Evolutionary conservation across 2,888 invertebrate species (phyloP), one percentile per base, ranked within the genome.

Genomic region (Chouioia cunea): DNA sequence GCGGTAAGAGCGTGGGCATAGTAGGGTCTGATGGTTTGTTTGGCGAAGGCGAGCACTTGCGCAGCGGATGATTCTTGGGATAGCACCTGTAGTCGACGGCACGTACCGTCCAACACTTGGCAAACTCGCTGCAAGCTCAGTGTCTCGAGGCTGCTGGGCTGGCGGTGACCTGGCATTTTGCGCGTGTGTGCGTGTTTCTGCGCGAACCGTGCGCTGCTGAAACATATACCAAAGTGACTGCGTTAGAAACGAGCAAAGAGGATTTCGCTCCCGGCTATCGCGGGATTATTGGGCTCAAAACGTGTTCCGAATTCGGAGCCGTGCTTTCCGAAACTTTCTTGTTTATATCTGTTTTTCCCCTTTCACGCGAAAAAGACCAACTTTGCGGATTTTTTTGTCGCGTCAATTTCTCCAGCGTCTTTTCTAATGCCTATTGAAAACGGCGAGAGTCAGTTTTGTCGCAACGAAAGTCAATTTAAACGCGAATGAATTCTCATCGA

Each of bases 121-220:
- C 86, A 85, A 76, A 86, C 84, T 20, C 82, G 82, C 71, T 80
- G 79, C 80, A 85, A 82, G 78, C 85, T 83, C 76, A 86, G 81
- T 66, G 79, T 79, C 77, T 84, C 81, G 64, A 86, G 78, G 77
- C 82, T 79, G 71, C 77, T 79, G 77, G 86, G 85, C 81, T 85
- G 85, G 79, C 83, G 82, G 78, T 81, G 82, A 75, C 81, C 83
- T 71, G 85, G 83, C 85, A 85, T 85, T 76, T 78, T 80, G 67
- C 77, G 77, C 44, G 18, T 18, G 50, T 12, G 8, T 0, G 6
- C 12, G 36, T 36, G 36, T 36, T 36, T 6, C 10, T 12, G 36
- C 6, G n/a, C n/a, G n/a, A n/a, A n/a, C n/a, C 6, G 27, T 4
- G 36, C 36, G 36, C 68, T 68, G 65, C 15, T 50, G 50, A 18